Base-by-base conservation (phyloP, 1,140 invertebrate species). In the Cydia fagiglandana region DNA sequence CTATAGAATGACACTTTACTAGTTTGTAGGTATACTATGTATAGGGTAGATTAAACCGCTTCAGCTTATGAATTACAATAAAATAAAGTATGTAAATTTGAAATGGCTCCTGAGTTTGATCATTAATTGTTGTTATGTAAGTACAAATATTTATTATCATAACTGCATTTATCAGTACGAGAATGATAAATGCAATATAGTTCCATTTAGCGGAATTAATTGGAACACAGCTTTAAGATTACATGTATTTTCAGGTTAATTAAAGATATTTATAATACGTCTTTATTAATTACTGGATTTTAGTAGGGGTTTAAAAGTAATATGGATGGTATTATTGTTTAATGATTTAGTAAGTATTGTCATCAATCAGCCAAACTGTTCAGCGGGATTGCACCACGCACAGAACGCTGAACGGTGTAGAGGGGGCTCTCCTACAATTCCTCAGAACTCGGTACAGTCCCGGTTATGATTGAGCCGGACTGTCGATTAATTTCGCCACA, bases 401-500 rank as follows among this genome's bases (percentile, higher is more conserved):
- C n/a, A n/a, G n/a, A n/a, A n/a, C n/a, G n/a, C n/a, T n/a, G n/a
- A n/a, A n/a, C n/a, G n/a, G n/a, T n/a, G n/a, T n/a, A n/a, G n/a
- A n/a, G n/a, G n/a, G 1, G 47, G 17, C 53, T 61, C 9, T 24
- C 56, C 7, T 24, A 24, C 56, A n/a, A 12, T 12, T 61, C n/a
- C 50, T 53, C 47, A 6, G 15, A 53, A 0, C 50, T 17, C n/a
- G n/a, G n/a, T 2, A 17, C n/a, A 6, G 50, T 10, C 20, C 17
- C 17, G 56, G 10, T 61, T 24, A 24, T 61, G 56, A 61, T 61
- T 61, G 56, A 61, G 56, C 56, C 20, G 9, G 56, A 61, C 56
- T 66, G 64, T 64, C 74, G 64, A 45, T 76, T 73, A 76, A 76
- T 73, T 76, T 64, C 76, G 28, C 17, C 70, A 73, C 75, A 76